Evolutionary conservation across 2,113 vertebrate genomes (phyloP), one percentile per base, ranked within the genome.

Genomic region (Cyprinodon tularosa): DNA sequence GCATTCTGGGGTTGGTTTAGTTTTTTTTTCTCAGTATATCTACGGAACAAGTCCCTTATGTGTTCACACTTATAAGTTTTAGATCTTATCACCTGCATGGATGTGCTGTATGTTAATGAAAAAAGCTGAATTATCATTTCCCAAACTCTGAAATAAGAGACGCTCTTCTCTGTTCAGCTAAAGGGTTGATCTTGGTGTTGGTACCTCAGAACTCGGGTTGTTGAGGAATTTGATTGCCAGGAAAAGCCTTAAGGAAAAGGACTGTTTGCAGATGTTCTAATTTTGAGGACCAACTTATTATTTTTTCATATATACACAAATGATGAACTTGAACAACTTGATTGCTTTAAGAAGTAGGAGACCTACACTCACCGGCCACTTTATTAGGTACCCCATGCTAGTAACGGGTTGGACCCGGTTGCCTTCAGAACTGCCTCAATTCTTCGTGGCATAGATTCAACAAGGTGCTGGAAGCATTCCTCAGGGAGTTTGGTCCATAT

Each of bases 171-270:
- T 38, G 61, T 79, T 40, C 72, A 61, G 68, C 29, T 62, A 36
- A 50, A 62, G 47, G 29, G 73, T 68, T 71, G 29, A 12, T 53
- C 2, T 22, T 60, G 73, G 20, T 42, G 61, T 57, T 76, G 45
- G 65, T 39, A 81, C 59, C 48, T 72, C 62, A 84, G 42, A 37
- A 64, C 69, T 77, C 40, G 38, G 68, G 70, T 81, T 68, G 72
- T 77, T 88, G 53, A 86, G 59, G 83, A 77, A 81, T 82, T 68
- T 74, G 67, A 88, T 83, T 80, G 81, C 67, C 76, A 68, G 53
- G 14, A 73, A 78, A 62, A 83, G 66, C 70, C 71, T 72, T 53
- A 61, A 68, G 69, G 37, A 83, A 44, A 84, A 78, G 76, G 59
- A 45, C 66, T 80, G 66, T 38, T 66, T 71, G 73, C 29, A 29